Evolutionary conservation across 2,888 invertebrate species (phyloP).

Genomic region (Synergus umbraculus): DNA sequence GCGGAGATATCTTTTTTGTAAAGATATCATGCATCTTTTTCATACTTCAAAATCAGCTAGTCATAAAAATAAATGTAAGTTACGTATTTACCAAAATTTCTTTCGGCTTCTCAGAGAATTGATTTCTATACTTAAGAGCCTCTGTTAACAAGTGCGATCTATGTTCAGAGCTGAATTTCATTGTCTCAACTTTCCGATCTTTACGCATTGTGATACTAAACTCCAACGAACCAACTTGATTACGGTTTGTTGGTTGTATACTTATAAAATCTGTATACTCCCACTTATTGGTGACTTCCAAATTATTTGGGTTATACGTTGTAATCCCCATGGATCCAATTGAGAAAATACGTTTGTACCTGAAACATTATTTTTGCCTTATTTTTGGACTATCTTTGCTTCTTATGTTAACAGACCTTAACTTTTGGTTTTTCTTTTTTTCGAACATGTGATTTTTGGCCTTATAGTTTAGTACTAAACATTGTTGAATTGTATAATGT

Average conservation of each 20-base stretch:
- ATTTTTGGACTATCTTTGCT: no score
- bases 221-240: conserved; percentile 80
- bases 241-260: conserved; percentile 80
- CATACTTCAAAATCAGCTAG: no score
- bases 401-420: no score
- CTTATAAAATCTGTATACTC: conserved; percentile 89
- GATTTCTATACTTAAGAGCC: conserved; percentile 88
- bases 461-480: no score
- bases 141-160: conserved; percentile 95
- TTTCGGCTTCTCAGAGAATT: conserved; percentile 89
- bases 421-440: no score
- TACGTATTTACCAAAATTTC: conserved; percentile 83
- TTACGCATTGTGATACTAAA: conserved; percentile 92
- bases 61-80: conserved; percentile 7
- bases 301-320: conserved; percentile 95
- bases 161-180: conserved; percentile 98
- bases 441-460: no score
- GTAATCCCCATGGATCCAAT: conserved; percentile 97
- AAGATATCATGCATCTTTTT: no score
- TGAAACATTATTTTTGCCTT: conserved; percentile 67
- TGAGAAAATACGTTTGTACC: conserved; percentile 97
- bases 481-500: no score
- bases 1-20: no score
- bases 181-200: conserved; percentile 93
- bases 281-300: conserved; percentile 97